Evolutionary conservation across 2,113 vertebrate species (phyloP).

Genomic region (Gymnorhina tibicen): DNA sequence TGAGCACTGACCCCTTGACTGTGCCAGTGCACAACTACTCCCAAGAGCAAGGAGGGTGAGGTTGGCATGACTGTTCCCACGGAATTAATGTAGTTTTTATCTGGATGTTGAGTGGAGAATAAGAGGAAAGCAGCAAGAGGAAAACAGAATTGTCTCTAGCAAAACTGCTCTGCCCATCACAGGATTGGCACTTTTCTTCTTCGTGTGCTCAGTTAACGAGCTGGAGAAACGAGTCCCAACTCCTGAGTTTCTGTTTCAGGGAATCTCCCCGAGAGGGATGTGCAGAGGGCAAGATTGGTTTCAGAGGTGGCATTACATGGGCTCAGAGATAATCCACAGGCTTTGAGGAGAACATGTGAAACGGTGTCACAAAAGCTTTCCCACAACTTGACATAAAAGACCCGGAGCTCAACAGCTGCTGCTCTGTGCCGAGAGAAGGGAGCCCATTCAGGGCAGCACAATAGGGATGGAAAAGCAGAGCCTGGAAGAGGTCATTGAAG

Average conservation of each 20-base stretch:
- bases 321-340: constrained; percentile 68
- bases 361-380: constrained; percentile 73
- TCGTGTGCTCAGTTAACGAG: not conserved
- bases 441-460: constrained; percentile 58
- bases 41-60: not conserved
- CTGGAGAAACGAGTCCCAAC: not conserved
- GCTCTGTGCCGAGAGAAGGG: constrained; percentile 50
- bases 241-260: constrained; percentile 13
- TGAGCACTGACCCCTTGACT: not conserved
- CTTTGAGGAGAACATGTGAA: constrained; percentile 76
- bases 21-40: not conserved
- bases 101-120: not conserved
- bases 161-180: not conserved
- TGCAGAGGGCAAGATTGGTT: not conserved
- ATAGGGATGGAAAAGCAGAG: not conserved
- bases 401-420: constrained; percentile 76
- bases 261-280: not conserved
- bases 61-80: not conserved
- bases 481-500: constrained; percentile 14
- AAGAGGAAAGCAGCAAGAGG: not conserved
- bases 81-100: not conserved
- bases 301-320: constrained; percentile 55
- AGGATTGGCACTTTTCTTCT: not conserved
- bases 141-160: not conserved
- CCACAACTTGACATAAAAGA: constrained; percentile 79